Evolutionary conservation across 1,140 invertebrate species (phyloP), one percentile per base, ranked within the genome.

Genomic region (Cryptotermes secundus): DNA sequence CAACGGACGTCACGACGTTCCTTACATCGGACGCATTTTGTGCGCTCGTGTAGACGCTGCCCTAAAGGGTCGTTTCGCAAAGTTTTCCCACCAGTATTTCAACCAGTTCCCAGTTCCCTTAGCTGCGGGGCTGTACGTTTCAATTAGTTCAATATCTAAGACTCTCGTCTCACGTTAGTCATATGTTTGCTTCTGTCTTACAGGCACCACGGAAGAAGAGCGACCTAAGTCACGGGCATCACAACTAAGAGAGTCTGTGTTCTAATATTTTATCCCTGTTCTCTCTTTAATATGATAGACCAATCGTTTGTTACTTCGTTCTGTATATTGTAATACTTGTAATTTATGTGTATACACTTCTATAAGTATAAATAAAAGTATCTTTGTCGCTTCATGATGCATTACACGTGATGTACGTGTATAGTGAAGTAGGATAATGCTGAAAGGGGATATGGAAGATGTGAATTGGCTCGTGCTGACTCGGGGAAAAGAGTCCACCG

Each of bases 131-230:
- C 7, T 72, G 59, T 72, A 72, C n/a, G 31, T 14, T 26, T 72
- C n/a, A 6, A 31, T 26, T 31, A 31, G 9, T 6, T 14, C 26
- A n/a, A 1, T 31, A 72, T 14, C 14, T 14, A 72, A 12, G 59
- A 38, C 4, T 72, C 14, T 1, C 9, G 81, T 38, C n/a, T 82
- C 22, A 81, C 34, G 22, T 26, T 36, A 3, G 16, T 49, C 3
- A 49, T 0, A 26, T 82, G 24, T n/a, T 81, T 34, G 7, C 82
- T 87, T 85, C 65, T 85, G 83, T 86, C 84, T 87, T 87, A 53
- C 86, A 88, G 88, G 87, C 86, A 84, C 87, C 86, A 84, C 87
- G 88, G 42, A 87, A 88, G 86, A 88, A 88, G 85, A 87, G 84
- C 72, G 88, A 88, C 82, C 86, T 88, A 59, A 87, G 83, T 80